Evolutionary conservation across 1,140 invertebrate genomes (phyloP).

Genomic region (Ladona fulva): DNA sequence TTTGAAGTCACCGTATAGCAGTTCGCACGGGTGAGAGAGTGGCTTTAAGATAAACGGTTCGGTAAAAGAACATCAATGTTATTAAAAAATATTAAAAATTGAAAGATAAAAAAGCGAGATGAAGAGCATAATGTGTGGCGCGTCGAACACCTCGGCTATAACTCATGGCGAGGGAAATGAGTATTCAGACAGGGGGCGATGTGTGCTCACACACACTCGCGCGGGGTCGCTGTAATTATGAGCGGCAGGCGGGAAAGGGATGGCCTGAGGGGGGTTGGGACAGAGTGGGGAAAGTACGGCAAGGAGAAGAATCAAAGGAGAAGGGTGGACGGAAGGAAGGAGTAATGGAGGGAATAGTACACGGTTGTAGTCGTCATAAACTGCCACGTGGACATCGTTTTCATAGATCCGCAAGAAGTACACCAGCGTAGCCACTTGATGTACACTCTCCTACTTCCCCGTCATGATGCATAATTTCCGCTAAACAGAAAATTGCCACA

Average conservation of each 20-base stretch:
- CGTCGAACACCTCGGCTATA: background rate
- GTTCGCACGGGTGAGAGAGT: background rate
- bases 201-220: background rate
- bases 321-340: background rate
- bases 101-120: background rate
- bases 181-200: background rate
- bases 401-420: background rate
- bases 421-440: background rate
- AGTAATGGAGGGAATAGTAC: background rate
- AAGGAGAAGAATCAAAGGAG: background rate
- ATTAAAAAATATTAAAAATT: constrained; percentile 6
- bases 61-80: background rate
- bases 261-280: background rate
- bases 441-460: background rate
- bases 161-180: constrained; percentile 3
- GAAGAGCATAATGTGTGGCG: background rate
- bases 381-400: background rate
- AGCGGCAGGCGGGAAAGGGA: background rate
- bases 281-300: background rate
- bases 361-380: background rate
- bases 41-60: background rate
- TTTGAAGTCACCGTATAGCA: background rate
- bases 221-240: background rate
- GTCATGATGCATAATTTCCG: background rate
- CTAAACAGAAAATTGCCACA: no score